Evolutionary conservation across 2,797 vertebrate genomes (phyloP).

Genomic region (Helicolenus hilgendorfi): DNA sequence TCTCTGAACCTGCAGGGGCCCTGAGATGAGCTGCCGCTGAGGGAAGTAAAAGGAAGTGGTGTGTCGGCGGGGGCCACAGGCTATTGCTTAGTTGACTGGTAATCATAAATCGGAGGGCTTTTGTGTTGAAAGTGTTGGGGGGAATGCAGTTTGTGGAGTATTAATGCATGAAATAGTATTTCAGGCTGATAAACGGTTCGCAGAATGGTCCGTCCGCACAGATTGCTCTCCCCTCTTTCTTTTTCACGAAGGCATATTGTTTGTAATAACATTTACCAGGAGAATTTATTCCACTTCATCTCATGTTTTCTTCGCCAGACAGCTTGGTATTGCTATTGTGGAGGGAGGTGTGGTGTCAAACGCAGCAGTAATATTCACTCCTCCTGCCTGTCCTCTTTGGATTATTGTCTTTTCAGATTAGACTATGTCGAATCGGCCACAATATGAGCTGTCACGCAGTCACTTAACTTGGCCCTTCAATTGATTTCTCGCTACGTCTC

Average conservation of each 20-base stretch:
- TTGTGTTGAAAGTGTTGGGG: slow-evolving; percentile 78
- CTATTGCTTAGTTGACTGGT: slow-evolving; percentile 88
- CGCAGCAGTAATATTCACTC: slow-evolving; percentile 49
- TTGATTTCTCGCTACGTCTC: slow-evolving; percentile 83
- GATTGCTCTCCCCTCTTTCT: slow-evolving; percentile 81
- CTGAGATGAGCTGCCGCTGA: slow-evolving; percentile 55
- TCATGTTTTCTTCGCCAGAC: slow-evolving; percentile 74
- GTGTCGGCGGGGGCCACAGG: slow-evolving; percentile 78
- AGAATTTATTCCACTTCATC: slow-evolving; percentile 84
- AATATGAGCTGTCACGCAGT: slow-evolving; percentile 76
- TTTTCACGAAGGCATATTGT: slow-evolving; percentile 78
- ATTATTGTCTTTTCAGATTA: slow-evolving; percentile 79
- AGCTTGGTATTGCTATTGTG: slow-evolving; percentile 50
- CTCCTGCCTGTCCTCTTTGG: slow-evolving; percentile 53
- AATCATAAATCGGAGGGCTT: slow-evolving; percentile 89
- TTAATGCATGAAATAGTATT: slow-evolving; percentile 93
- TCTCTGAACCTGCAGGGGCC: slow-evolving; percentile 84
- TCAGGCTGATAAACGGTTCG: slow-evolving; percentile 89
- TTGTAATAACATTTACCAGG: slow-evolving; percentile 88
- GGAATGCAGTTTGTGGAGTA: slow-evolving; percentile 83
- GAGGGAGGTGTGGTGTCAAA: slow-evolving; percentile 52
- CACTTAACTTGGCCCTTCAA: slow-evolving; percentile 74
- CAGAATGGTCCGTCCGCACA: slow-evolving; percentile 76
- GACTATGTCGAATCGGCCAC: slow-evolving; percentile 59
- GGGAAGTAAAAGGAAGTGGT: slow-evolving; percentile 75